Conservation (phyloP, 2,797 vertebrate genomes). For the Rallus crepitans region DNA sequence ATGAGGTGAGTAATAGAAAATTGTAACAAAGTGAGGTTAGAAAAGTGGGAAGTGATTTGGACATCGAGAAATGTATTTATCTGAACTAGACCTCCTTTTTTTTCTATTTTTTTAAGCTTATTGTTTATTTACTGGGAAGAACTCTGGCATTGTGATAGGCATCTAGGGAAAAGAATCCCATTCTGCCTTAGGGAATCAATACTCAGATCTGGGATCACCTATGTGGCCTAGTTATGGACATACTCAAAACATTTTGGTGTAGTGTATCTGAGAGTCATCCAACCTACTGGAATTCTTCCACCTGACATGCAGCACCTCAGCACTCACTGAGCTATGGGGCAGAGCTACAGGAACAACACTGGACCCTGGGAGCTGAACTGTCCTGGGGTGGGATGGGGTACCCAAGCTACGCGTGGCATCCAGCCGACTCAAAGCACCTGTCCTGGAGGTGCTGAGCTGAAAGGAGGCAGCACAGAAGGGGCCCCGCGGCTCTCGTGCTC, state of each 20-base stretch:
- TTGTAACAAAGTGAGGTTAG: neutral
- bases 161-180: neutral
- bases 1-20: neutral
- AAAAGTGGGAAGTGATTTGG: neutral
- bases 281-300: neutral
- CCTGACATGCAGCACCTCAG: neutral
- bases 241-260: neutral
- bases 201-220: neutral
- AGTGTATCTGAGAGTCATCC: fast-evolving
- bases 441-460: neutral
- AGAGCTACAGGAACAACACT: fast-evolving
- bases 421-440: fast-evolving
- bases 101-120: neutral
- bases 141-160: neutral
- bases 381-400: neutral
- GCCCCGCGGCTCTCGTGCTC: neutral
- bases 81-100: neutral
- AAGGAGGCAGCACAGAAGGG: neutral
- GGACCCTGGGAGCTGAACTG: neutral
- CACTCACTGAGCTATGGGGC: fast-evolving
- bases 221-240: fast-evolving
- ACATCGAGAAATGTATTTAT: neutral
- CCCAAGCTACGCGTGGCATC: fast-evolving
- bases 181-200: fast-evolving
- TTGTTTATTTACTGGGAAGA: neutral